Evolutionary conservation across 2,888 invertebrate species (phyloP).

Genomic region (Cremastinae sp.): DNA sequence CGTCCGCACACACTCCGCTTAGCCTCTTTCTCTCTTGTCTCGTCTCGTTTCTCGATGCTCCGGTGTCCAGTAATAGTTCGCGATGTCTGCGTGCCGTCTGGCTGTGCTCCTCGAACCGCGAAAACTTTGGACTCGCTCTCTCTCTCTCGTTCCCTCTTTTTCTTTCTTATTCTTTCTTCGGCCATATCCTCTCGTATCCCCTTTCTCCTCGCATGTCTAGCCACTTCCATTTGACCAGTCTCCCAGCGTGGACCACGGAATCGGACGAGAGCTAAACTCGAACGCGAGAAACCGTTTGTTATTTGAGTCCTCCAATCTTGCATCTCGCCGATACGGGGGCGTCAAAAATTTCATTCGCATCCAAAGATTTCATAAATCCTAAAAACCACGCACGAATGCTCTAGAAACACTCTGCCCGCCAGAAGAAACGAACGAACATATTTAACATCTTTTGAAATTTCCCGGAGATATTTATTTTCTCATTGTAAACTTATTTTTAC

Average conservation of each 20-base stretch:
- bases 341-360: slow-evolving; percentile 37
- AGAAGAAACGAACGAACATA: no score
- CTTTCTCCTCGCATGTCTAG: slow-evolving; percentile 56
- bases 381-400: no score
- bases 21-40: slow-evolving; percentile 5
- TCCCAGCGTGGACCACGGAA: slow-evolving; percentile 36
- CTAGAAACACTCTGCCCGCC: no score
- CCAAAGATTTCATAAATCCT: slow-evolving; percentile 21
- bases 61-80: slow-evolving; percentile 68
- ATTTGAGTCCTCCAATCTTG: background rate
- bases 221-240: slow-evolving; percentile 49
- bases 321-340: slow-evolving; percentile 12
- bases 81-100: slow-evolving; percentile 67
- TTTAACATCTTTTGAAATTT: no score
- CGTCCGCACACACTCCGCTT: slow-evolving; percentile 3
- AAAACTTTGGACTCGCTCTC: slow-evolving; percentile 63
- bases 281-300: slow-evolving; percentile 22
- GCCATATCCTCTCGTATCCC: slow-evolving; percentile 22
- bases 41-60: slow-evolving; percentile 32
- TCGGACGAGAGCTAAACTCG: slow-evolving; percentile 25
- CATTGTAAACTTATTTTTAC: no score
- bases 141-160: slow-evolving; percentile 28
- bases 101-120: slow-evolving; percentile 68
- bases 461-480: no score
- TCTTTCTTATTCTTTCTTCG: slow-evolving; percentile 17